A percentile compares a stretch with the other conserved stretches of the same genome.
Evolutionary conservation across 2,797 vertebrate species (phyloP).

Genomic region (Staurois parvus): DNA sequence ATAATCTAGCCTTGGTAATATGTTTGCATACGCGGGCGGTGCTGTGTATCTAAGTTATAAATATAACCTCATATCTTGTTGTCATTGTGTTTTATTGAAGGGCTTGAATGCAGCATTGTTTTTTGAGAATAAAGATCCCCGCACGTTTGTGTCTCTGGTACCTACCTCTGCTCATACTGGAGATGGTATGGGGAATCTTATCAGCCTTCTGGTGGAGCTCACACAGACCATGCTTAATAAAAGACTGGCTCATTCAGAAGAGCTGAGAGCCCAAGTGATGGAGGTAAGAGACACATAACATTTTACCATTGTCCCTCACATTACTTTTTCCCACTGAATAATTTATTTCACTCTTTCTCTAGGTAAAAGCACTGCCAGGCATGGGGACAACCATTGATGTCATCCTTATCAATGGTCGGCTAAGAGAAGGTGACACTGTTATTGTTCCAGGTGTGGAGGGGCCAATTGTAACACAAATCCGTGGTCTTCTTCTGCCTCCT

Average conservation of each 20-base stretch:
- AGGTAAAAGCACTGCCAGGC: constrained; percentile 97
- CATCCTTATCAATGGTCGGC: constrained; percentile 91
- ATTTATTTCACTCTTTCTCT: constrained; percentile 25
- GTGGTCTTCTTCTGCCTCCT: constrained; percentile 92
- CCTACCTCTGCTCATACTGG: constrained; percentile 97
- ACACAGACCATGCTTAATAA: constrained; percentile 95
- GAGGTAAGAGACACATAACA: constrained; percentile 81
- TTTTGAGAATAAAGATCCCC: constrained; percentile 94
- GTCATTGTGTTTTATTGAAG: constrained; percentile 70
- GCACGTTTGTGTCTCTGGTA: constrained; percentile 94
- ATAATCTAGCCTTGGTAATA: background rate
- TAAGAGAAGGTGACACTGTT: constrained; percentile 94
- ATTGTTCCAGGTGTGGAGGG: constrained; percentile 97
- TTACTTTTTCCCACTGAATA: background rate
- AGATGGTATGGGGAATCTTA: constrained; percentile 97
- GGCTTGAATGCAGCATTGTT: constrained; percentile 95
- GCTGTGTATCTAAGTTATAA: background rate
- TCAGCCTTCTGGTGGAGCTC: constrained; percentile 91
- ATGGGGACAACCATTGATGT: constrained; percentile 99
- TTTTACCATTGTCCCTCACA: background rate
- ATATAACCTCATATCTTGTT: background rate
- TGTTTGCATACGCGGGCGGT: background rate
- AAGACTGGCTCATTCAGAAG: constrained; percentile 90
- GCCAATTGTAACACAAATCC: constrained; percentile 96
- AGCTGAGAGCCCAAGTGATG: constrained; percentile 97